Percentiles rank a stretch among this genome's conserved stretches.
Evolutionary conservation across 2,888 invertebrate species (phyloP).

Genomic region (Cantharis lateralis): DNA sequence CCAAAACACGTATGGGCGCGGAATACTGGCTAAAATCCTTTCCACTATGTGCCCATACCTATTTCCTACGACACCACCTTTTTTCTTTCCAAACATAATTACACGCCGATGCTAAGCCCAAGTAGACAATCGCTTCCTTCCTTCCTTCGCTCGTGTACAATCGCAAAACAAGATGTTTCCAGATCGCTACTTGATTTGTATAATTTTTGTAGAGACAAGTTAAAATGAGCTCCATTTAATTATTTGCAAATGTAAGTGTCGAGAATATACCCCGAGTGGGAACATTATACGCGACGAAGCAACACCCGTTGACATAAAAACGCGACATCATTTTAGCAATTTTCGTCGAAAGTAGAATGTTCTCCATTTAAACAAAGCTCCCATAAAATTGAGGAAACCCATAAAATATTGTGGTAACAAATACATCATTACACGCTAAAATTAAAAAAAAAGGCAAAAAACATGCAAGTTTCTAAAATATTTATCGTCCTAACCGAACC

Average conservation of each 20-base stretch:
- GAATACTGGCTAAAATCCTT: slow-evolving; percentile 28
- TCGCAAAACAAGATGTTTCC: slow-evolving; percentile 5
- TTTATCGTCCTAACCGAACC: background rate
- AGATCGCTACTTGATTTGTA: slow-evolving; percentile 9
- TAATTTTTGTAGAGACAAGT: slow-evolving; percentile 5
- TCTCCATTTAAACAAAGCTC: slow-evolving; percentile 16
- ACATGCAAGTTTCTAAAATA: background rate
- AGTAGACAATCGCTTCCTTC: background rate
- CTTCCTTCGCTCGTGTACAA: background rate
- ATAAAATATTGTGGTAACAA: slow-evolving; percentile 14
- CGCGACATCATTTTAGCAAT: slow-evolving; percentile 18
- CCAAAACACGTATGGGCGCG: slow-evolving; percentile 45
- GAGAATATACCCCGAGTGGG: slow-evolving; percentile 10
- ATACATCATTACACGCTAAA: background rate
- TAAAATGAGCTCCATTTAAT: slow-evolving; percentile 6
- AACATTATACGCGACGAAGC: slow-evolving; percentile 12
- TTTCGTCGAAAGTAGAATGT: slow-evolving; percentile 13
- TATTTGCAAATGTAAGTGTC: slow-evolving; percentile 17
- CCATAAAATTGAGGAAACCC: slow-evolving; percentile 14
- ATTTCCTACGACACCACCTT: slow-evolving; percentile 10
- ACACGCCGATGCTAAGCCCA: slow-evolving; percentile 1
- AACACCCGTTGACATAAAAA: slow-evolving; percentile 14
- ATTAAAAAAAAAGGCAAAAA: background rate
- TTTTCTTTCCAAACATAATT: slow-evolving; percentile 4
- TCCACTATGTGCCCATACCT: slow-evolving; percentile 3